Conservation (phyloP, 2,113 vertebrate genomes). For the Nicator chloris region DNA sequence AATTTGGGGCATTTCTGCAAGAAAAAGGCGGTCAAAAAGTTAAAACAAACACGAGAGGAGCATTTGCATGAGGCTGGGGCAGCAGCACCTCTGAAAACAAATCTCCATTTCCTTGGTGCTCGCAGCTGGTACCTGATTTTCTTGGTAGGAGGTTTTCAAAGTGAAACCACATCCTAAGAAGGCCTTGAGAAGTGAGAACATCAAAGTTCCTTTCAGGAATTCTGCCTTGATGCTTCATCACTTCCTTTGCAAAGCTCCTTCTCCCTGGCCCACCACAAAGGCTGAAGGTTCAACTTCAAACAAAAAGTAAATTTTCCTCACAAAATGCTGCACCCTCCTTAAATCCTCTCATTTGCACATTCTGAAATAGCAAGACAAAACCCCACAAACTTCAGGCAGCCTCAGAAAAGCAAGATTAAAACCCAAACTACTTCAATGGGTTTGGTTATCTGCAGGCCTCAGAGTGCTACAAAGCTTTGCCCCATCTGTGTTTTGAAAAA, state of each 20-base stretch:
- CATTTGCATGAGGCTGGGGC: background rate
- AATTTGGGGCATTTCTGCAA: constrained; percentile 50
- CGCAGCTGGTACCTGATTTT: background rate
- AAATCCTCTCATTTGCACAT: background rate
- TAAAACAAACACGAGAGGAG: background rate
- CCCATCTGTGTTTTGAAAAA: background rate
- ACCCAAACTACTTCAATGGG: background rate
- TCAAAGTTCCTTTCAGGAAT: background rate
- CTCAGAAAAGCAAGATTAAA: background rate
- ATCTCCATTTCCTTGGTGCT: background rate
- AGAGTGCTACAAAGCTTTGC: background rate
- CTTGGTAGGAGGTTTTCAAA: background rate
- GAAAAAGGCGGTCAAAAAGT: background rate
- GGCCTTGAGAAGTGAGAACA: background rate
- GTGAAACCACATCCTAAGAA: background rate
- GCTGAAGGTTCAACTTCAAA: constrained; percentile 8
- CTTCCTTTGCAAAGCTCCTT: background rate
- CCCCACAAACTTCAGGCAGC: background rate
- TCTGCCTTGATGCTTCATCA: background rate
- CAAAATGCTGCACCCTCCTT: background rate
- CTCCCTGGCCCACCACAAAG: background rate
- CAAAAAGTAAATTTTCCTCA: constrained; percentile 4
- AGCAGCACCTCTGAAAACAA: background rate
- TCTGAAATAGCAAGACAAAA: background rate
- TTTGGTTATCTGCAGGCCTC: background rate